phyloP scores from a whole-genome alignment of 2,888 invertebrate genomes.

The Taenaris catops region DNA sequence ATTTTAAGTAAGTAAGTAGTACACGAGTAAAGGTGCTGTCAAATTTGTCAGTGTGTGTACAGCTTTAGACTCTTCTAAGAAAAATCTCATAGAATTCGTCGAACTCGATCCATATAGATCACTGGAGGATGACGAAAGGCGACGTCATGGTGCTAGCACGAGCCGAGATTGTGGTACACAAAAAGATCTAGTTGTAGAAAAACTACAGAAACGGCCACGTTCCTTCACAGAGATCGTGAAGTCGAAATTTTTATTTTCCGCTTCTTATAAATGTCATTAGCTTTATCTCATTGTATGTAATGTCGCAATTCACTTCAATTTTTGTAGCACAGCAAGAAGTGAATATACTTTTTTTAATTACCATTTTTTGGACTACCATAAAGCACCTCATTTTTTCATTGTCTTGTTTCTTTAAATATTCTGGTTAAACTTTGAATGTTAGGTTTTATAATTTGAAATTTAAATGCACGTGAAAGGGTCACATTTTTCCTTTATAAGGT shows the following conservation, averaged over 20 bases:
- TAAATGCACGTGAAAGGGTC: too few species aligned
- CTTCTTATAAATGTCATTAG: constrained; percentile 1
- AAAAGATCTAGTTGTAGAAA: constrained; percentile 32
- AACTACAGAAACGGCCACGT: constrained; percentile 29
- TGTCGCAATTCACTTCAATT: constrained; percentile 1
- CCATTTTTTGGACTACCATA: constrained; percentile 3
- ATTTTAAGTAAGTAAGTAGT: too few species aligned
- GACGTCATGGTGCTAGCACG: constrained; percentile 73
- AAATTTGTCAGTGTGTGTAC: too few species aligned
- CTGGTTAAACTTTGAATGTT: too few species aligned
- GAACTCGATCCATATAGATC: constrained; percentile 49
- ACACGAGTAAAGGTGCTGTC: too few species aligned
- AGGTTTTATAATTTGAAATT: too few species aligned
- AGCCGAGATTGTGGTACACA: constrained; percentile 44
- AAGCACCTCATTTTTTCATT: not conserved
- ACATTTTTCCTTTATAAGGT: too few species aligned
- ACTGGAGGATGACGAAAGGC: constrained; percentile 64
- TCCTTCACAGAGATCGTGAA: constrained; percentile 48
- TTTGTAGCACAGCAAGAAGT: not conserved
- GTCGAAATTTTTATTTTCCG: constrained; percentile 21
- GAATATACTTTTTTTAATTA: not conserved
- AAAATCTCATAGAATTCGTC: too few species aligned
- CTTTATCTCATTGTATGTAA: not conserved
- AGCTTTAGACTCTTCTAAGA: too few species aligned
- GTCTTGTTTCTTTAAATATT: not conserved